These are phyloP conservation scores for Eulemur rufifrons DNA, from an alignment of 2,113 vertebrate species.

Conservation along the genomic window DNA sequence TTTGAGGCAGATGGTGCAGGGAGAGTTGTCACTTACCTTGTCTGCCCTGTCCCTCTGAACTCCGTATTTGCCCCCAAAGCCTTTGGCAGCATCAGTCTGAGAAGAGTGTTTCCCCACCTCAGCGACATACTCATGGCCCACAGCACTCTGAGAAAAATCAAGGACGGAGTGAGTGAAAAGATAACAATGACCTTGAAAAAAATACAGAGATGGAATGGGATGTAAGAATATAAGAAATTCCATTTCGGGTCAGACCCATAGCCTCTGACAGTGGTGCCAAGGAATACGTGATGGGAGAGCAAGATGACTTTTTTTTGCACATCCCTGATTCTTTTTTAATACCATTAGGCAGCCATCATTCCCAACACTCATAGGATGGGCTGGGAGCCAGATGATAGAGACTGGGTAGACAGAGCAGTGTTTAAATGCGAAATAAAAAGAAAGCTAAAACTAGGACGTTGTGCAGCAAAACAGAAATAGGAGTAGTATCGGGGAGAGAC, in stretches of 20 bases:
- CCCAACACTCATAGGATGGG: neutral
- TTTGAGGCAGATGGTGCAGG: neutral
- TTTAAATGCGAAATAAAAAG: neutral
- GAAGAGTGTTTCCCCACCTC: constrained; percentile 93
- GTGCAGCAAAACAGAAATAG: neutral
- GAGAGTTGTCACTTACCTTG: constrained; percentile 85
- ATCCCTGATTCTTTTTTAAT: neutral
- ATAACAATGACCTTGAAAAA: neutral
- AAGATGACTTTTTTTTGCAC: neutral
- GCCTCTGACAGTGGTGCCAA: neutral
- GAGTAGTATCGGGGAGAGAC: neutral
- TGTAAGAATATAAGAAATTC: neutral
- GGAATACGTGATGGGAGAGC: neutral
- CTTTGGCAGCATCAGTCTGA: constrained; percentile 93
- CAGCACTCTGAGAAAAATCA: constrained; percentile 86
- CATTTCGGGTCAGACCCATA: neutral
- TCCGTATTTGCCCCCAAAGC: constrained; percentile 96
- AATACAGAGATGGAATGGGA: neutral
- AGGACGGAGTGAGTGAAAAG: neutral
- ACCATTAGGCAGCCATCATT: neutral
- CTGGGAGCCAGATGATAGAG: neutral
- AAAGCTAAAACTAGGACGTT: neutral
- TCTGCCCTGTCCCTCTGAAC: constrained; percentile 94
- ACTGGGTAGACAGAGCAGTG: neutral
- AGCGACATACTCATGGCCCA: constrained; percentile 92